Conservation (phyloP, 2,888 invertebrate species). For the Nysson spinosus region DNA sequence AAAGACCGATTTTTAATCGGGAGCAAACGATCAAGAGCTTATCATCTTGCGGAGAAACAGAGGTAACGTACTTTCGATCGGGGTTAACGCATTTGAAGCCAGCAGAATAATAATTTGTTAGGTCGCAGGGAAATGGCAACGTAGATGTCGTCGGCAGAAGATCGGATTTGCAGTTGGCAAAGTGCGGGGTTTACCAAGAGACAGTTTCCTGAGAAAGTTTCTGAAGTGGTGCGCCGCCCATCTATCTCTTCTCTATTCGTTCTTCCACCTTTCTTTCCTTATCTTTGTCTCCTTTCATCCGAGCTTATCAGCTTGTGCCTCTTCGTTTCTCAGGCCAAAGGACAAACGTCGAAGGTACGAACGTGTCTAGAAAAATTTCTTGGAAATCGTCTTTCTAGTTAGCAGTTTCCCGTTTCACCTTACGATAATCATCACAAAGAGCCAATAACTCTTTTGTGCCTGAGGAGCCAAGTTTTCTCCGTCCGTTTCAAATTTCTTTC, state of each 20-base stretch:
- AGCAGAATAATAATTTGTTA: conserved; percentile 54
- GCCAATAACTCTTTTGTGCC: too few relatives aligned
- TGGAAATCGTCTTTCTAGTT: too few relatives aligned
- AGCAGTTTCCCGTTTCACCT: too few relatives aligned
- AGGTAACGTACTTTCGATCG: conserved; percentile 22
- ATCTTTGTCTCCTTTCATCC: conserved; percentile 37
- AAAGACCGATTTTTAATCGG: too few relatives aligned
- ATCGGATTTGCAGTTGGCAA: conserved; percentile 58
- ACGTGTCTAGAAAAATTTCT: conserved; percentile 59
- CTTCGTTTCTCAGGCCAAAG: conserved; percentile 48
- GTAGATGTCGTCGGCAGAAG: conserved; percentile 37
- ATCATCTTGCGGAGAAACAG: too few relatives aligned
- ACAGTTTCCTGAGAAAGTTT: conserved; percentile 59
- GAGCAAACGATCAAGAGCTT: too few relatives aligned
- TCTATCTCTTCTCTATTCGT: conserved; percentile 33
- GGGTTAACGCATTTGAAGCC: conserved; percentile 18
- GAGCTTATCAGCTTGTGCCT: conserved; percentile 25
- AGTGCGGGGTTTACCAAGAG: conserved; percentile 44
- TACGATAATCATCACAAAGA: too few relatives aligned
- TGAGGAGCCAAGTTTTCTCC: too few relatives aligned
- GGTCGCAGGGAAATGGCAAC: conserved; percentile 27
- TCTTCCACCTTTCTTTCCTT: conserved; percentile 10
- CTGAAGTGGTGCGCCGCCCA: conserved; percentile 41
- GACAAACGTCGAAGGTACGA: conserved; percentile 44
- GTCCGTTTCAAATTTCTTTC: too few relatives aligned